Evolutionary conservation across 2,888 invertebrate species (phyloP).

Genomic region (Cryptus armator): DNA sequence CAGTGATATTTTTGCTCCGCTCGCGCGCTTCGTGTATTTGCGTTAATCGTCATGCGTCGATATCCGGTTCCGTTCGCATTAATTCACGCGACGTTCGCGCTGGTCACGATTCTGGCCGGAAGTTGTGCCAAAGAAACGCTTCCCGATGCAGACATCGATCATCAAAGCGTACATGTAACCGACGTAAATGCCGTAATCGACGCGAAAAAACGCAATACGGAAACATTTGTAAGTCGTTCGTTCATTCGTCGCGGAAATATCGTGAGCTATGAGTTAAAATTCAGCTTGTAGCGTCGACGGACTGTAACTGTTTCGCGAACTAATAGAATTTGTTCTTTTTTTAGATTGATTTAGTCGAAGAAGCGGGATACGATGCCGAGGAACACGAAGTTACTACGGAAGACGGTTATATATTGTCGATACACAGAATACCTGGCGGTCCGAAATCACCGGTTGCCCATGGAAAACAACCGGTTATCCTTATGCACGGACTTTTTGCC

Average conservation of each 20-base stretch:
- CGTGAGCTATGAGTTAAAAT: neutral
- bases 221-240: conserved; percentile 63
- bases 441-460: conserved; percentile 67
- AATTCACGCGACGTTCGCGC: conserved; percentile 44
- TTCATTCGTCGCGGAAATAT: neutral
- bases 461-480: conserved; percentile 72
- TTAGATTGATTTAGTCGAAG: conserved; percentile 72
- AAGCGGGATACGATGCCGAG: conserved; percentile 73
- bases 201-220: conserved; percentile 16
- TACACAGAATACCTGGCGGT: conserved; percentile 75
- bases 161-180: conserved; percentile 6
- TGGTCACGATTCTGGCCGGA: conserved; percentile 63
- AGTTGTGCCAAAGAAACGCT: conserved; percentile 56
- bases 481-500: conserved; percentile 74
- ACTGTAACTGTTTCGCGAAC: conserved; percentile 3
- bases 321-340: conserved; percentile 3
- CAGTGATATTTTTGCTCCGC: neutral
- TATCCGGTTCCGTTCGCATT: conserved; percentile 41
- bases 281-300: neutral
- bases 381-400: conserved; percentile 74
- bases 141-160: conserved; percentile 26
- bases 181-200: conserved; percentile 42
- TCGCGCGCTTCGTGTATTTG: neutral
- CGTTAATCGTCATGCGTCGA: conserved; percentile 45
- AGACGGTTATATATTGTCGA: conserved; percentile 75